Conservation (phyloP, 1,140 invertebrate species). For the Xylocopa sonorina region DNA sequence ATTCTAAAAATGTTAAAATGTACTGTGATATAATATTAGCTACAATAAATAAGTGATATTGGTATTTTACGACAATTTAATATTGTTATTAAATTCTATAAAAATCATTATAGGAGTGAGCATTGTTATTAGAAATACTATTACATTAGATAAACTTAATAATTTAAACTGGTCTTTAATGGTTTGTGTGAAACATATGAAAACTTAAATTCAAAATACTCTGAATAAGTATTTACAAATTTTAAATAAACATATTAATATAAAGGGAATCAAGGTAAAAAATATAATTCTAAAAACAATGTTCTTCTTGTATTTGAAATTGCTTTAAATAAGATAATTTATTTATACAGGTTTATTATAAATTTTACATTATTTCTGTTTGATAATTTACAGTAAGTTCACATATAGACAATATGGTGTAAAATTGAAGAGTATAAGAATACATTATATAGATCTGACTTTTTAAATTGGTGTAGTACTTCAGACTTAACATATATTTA, state of each 20-base stretch:
- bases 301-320: neutral
- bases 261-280: neutral
- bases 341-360: neutral
- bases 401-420: neutral
- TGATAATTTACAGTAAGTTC: neutral
- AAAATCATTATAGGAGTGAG: neutral
- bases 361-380: conserved; percentile 1
- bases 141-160: neutral
- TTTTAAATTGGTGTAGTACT: neutral
- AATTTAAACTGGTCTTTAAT: neutral
- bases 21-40: conserved; percentile 30
- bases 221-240: neutral
- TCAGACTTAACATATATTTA: neutral
- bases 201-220: neutral
- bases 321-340: conserved; percentile 2
- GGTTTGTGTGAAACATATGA: neutral
- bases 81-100: neutral
- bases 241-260: neutral
- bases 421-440: neutral
- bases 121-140: neutral
- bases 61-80: conserved; percentile 7
- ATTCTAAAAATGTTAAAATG: neutral
- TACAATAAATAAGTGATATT: conserved; percentile 1
- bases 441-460: neutral
- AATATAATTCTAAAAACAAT: conserved; percentile 2